These are phyloP conservation scores for Lacerta agilis DNA, from an alignment of 2,797 vertebrate species.

Conservation along the genomic window DNA sequence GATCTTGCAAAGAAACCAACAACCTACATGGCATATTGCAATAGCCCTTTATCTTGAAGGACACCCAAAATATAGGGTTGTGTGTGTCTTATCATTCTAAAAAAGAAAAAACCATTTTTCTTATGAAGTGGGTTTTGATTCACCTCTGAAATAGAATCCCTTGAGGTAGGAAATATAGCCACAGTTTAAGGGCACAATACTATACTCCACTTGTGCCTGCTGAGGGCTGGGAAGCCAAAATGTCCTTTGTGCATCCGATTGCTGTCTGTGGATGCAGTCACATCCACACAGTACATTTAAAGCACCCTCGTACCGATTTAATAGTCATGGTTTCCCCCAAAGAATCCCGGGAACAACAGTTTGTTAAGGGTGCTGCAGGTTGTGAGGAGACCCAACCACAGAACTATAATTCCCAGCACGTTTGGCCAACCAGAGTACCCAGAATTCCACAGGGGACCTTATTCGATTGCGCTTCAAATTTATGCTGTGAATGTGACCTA, in stretches of 20 bases:
- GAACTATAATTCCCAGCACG: too few species aligned
- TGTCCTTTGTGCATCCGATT: neutral
- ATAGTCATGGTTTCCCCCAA: too few species aligned
- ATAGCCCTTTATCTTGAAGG: conserved; percentile 42
- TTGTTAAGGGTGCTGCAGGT: too few species aligned
- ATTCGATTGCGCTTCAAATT: too few species aligned
- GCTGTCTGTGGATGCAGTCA: neutral
- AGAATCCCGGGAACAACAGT: too few species aligned
- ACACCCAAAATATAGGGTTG: conserved; percentile 22
- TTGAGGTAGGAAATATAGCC: neutral
- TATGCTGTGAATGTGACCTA: too few species aligned
- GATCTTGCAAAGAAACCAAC: conserved; percentile 25
- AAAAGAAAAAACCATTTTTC: neutral
- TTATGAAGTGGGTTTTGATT: conserved; percentile 25
- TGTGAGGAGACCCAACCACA: too few species aligned
- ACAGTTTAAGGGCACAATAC: neutral
- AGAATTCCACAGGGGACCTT: too few species aligned
- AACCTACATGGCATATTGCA: conserved; percentile 18
- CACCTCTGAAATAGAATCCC: conserved; percentile 36
- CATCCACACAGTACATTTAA: too few species aligned
- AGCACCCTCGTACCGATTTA: too few species aligned
- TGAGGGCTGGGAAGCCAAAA: neutral
- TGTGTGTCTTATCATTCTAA: conserved; percentile 2
- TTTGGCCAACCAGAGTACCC: too few species aligned
- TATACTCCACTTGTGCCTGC: neutral